Base-by-base conservation (phyloP, 2,888 invertebrate species). In the Drosophila limbata region DNA sequence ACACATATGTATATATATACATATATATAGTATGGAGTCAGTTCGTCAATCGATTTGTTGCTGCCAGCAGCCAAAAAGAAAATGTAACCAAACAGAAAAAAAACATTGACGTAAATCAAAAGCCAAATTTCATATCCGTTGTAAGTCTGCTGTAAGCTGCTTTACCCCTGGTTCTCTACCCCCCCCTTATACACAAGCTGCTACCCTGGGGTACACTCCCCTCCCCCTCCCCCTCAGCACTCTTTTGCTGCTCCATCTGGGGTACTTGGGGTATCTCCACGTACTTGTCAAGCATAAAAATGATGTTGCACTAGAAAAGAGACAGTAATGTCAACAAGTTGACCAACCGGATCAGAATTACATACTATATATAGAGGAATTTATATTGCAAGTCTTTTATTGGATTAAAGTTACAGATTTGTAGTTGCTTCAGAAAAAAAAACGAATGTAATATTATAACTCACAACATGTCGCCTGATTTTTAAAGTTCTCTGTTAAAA, bases 121-220 rank as follows among this genome's bases (percentile, higher is more conserved):
- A 83, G 81, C 77, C 83, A 83, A 83, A 89, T 77, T 87, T 85
- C 81, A 86, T 89, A 88, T 89, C 88, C 88, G 84, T 62, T 89
- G 89, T 90, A 90, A 90, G 88, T 88, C 84, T 77, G 77, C 77
- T 87, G 87, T 90, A 89, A 90, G 88, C 86, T 83, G 84, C 79
- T 80, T 76, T 80, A 61, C 68, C 61, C 62, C 52, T 19, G 8
- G n/a, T n/a, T n/a, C n/a, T n/a, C n/a, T n/a, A n/a, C 45, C 73
- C n/a, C 10, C 28, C 4, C 13, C 15, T 1, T 15, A 25, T 13
- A 8, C 3, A 13, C 37, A 42, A 51, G 35, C 61, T 45, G 45
- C 50, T 28, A 59, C 28, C 51, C 59, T 31, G 33, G 35, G 59
- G 15, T 15, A 33, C 44, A 28, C 15, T 13, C 10, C 25, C 0